Percentiles rank a stretch among this genome's conserved stretches.
These are phyloP conservation scores for Epsilonema sp. DNA, from an alignment of 2,888 invertebrate species.

Conservation along the genomic window DNA sequence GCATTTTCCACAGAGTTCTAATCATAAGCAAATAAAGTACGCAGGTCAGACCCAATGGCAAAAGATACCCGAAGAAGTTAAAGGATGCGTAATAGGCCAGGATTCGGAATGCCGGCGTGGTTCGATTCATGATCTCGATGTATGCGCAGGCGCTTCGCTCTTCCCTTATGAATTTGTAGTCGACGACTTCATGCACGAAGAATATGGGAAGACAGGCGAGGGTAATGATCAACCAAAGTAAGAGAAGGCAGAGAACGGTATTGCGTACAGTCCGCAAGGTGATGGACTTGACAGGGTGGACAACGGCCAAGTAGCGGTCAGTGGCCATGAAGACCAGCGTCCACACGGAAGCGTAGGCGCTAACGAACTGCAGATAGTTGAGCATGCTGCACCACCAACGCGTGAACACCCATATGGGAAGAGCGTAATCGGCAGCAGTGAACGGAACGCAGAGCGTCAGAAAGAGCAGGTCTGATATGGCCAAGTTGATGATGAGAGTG, in stretches of 20 bases:
- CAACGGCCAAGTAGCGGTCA: constrained; percentile 72
- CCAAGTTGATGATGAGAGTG: constrained; percentile 50
- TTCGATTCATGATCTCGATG: not conserved
- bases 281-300: constrained; percentile 73
- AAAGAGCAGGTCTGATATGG: constrained; percentile 55
- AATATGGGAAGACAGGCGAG: constrained; percentile 24
- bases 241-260: constrained; percentile 52
- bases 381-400: constrained; percentile 69
- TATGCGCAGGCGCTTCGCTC: constrained; percentile 4
- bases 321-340: constrained; percentile 79
- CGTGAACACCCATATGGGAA: constrained; percentile 74
- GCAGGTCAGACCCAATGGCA: constrained; percentile 65
- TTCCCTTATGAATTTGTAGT: constrained; percentile 12
- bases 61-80: constrained; percentile 64
- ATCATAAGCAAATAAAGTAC: constrained; percentile 73
- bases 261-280: constrained; percentile 58
- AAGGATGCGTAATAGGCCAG: too few relatives aligned
- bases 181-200: constrained; percentile 13
- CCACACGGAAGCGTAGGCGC: constrained; percentile 78
- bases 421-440: constrained; percentile 69
- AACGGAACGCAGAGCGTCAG: constrained; percentile 82
- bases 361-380: constrained; percentile 64
- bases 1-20: constrained; percentile 50
- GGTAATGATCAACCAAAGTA: constrained; percentile 55
- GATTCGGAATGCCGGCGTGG: too few relatives aligned